These are phyloP conservation scores for Antrozous pallidus DNA, from an alignment of 2,797 vertebrate species.

Conservation along the genomic window DNA sequence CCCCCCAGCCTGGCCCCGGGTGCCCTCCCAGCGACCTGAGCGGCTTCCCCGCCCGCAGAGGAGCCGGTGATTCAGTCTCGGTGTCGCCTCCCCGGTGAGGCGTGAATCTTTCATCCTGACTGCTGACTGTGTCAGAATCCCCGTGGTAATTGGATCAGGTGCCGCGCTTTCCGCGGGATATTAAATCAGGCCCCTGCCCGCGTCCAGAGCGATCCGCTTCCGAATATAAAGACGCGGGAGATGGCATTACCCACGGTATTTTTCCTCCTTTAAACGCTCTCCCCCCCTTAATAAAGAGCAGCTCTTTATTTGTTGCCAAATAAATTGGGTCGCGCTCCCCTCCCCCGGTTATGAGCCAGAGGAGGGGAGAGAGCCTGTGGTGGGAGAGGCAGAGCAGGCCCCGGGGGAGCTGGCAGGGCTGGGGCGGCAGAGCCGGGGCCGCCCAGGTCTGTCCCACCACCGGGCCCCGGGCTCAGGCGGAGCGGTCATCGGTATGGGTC, in stretches of 20 bases:
- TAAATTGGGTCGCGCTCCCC: constrained; percentile 31
- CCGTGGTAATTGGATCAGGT: constrained; percentile 84
- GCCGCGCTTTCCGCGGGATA: constrained; percentile 78
- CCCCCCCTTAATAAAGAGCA: constrained; percentile 25
- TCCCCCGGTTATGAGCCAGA: not conserved
- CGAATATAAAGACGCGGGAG: constrained; percentile 77
- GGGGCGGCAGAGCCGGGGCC: not conserved
- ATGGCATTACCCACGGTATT: constrained; percentile 67
- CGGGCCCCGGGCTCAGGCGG: not conserved
- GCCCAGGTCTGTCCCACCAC: not conserved
- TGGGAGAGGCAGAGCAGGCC: not conserved
- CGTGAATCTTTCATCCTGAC: constrained; percentile 64
- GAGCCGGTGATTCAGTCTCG: constrained; percentile 60
- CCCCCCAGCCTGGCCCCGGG: not conserved
- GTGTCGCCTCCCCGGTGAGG: constrained; percentile 53
- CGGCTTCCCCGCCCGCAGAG: constrained; percentile 24
- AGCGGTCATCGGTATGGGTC: not conserved
- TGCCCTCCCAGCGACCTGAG: constrained; percentile 20
- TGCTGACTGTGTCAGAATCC: constrained; percentile 80
- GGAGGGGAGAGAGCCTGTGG: not conserved
- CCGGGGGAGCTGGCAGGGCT: rapidly evolving
- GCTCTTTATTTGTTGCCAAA: constrained; percentile 66
- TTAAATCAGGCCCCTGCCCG: constrained; percentile 79
- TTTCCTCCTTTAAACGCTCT: constrained; percentile 71
- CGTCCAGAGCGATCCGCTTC: constrained; percentile 67